Percentiles rank a stretch among this genome's conserved stretches.
Conservation (phyloP, 2,797 vertebrate genomes). For the Myripristis murdjan region DNA sequence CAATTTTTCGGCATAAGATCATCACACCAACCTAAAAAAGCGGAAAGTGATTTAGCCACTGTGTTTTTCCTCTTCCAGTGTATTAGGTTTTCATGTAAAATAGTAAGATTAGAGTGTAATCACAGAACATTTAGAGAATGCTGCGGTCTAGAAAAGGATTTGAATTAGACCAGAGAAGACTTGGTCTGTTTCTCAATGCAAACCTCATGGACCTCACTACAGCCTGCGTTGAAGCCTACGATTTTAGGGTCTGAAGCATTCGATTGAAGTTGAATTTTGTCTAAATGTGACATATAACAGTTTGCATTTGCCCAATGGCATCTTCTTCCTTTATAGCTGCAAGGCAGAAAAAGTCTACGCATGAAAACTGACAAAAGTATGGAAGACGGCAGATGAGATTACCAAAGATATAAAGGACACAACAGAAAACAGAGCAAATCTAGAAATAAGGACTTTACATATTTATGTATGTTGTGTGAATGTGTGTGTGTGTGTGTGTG, state of each 20-base stretch:
- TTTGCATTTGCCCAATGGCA: background rate
- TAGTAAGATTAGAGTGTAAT: background rate
- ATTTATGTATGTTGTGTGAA: conserved; percentile 7
- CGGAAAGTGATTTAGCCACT: background rate
- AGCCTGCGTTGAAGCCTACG: too few relatives aligned
- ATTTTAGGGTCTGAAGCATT: too few relatives aligned
- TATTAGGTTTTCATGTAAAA: too few relatives aligned
- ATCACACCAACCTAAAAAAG: background rate
- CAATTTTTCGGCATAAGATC: background rate
- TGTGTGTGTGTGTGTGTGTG: conserved; percentile 1
- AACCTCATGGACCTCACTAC: too few relatives aligned
- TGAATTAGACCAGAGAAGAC: too few relatives aligned
- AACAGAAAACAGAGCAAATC: background rate
- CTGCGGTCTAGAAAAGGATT: too few relatives aligned
- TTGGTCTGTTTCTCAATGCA: too few relatives aligned
- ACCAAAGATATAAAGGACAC: too few relatives aligned
- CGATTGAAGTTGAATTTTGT: background rate
- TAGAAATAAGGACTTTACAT: conserved; percentile 9
- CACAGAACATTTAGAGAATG: background rate
- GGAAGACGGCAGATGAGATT: background rate
- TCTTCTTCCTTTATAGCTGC: background rate
- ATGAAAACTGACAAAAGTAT: conserved; percentile 6
- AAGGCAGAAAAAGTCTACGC: background rate
- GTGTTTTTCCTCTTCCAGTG: too few relatives aligned
- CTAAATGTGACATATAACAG: conserved; percentile 12